Evolutionary conservation across 2,888 invertebrate species (phyloP), one percentile per base, ranked within the genome.

Genomic region (Linnaemya tessellans): DNA sequence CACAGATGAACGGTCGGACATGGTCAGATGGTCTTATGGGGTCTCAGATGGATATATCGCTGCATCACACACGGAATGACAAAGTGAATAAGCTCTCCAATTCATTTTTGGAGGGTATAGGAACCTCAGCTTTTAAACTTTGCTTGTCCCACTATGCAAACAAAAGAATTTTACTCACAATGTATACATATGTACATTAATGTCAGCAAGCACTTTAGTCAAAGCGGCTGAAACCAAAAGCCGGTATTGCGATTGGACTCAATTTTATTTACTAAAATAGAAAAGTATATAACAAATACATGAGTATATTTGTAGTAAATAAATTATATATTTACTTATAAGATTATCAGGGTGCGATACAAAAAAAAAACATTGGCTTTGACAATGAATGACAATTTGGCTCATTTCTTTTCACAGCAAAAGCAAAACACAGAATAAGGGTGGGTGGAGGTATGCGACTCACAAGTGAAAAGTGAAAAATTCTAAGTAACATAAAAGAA

Each of bases 391-490:
- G 70, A 43, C 54, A 54, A 62, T 62, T 62, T 56, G 54, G 41
- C 62, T 20, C 22, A 20, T 62, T 62, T 1, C 25, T 68, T 43
- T 64, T 20, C 46, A 25, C 30, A 20, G 35, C 60, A 22, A 64
- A 38, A 73, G 46, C 56, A 18, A 71, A 82, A n/a, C 62, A 25
- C 35, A 4, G 86, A 85, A 86, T 20, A 13, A 15, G 51, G 80
- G n/a, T 38, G 51, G 80, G 3, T 35, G 84, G 71, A 77, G 82
- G 84, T 82, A 85, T 86, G 87, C 90, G 90, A 90, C 90, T 90
- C 89, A 89, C 89, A 91, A 90, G 38, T 60, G 25, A 30, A 18
- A 60, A 78, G 70, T 5, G 30, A 30, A 30, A 30, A 30, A 30
- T 51, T 25, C 18, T 54, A 56, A 79, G 71, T 54, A 54, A 54